Base-by-base conservation (phyloP, 2,797 vertebrate species). In the Acropternis orthonyx region DNA sequence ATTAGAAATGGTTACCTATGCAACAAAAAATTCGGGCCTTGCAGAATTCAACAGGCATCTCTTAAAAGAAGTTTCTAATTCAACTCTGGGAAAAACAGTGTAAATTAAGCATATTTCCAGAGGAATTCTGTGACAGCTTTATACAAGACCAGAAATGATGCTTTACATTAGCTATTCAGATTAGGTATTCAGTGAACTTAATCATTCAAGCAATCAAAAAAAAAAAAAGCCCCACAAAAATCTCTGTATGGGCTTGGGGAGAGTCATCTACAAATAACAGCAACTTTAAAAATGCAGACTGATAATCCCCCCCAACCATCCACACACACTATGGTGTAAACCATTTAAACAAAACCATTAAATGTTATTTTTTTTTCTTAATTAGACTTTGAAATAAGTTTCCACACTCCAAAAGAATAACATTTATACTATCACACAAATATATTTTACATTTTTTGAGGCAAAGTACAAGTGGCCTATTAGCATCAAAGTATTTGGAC, bases 281-380 rank as follows among this genome's bases (percentile, higher is more conserved):
- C 21, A 77, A 72, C 20, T 76, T 39, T 2, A 10, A 89, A 87
- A 75, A 71, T 15, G 8, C 7, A 55, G 23, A 49, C 0, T 32
- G 30, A 71, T 43, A 36, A 30, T 19, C 9, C 4, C 21, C 14
- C 3, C 12, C 1, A 3, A 1, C 15, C 24, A 52, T 34, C 5
- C n/a, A 85, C 15, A 65, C 8, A 43, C 6, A 26, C 14, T 81
- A 4, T 1, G 12, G 8, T 10, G 4, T 7, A 93, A 49, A 75
- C 22, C 48, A 56, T 7, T 86, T 55, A 63, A 69, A 76, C 16
- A 24, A 76, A 85, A 69, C 2, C 3, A 52, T 0, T 28, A 16
- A 3, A 34, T 39, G 43, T 37, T 43, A 3, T 27, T 32, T 49
- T 81, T 81, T 44, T 19, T 1, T 71, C 58, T 39, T 34, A 71